Percentiles rank a stretch among this genome's conserved stretches.
Evolutionary conservation across 2,113 vertebrate species (phyloP).

Genomic region (Anguilla japonica): DNA sequence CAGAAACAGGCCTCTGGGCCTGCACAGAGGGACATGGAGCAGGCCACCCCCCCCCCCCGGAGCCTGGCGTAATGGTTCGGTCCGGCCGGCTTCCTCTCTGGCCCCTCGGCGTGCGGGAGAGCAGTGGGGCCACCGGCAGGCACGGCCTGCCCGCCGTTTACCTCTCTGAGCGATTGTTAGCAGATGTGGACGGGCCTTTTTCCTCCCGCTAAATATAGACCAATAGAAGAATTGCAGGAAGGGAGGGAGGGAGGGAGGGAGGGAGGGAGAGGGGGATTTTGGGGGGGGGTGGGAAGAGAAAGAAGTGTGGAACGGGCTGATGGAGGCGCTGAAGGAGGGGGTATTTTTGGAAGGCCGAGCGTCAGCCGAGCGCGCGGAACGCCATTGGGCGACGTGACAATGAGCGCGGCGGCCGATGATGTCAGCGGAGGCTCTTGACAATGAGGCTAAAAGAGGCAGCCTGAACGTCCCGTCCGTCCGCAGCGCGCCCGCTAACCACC

Average conservation of each 20-base stretch:
- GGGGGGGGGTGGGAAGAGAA: slow-evolving; percentile 18
- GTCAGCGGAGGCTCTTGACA: slow-evolving; percentile 4
- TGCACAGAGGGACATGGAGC: neutral
- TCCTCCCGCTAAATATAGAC: slow-evolving; percentile 34
- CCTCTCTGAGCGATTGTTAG: slow-evolving; percentile 23
- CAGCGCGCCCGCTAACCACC: neutral
- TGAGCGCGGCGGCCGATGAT: neutral
- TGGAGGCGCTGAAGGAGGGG: slow-evolving; percentile 37
- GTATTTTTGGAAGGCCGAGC: slow-evolving; percentile 55
- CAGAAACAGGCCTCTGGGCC: neutral
- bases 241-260: slow-evolving; percentile 19
- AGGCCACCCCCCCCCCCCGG: no score
- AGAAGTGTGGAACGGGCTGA: slow-evolving; percentile 54
- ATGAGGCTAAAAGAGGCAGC: slow-evolving; percentile 31
- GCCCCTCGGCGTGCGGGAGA: neutral
- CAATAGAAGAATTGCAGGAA: slow-evolving; percentile 35
- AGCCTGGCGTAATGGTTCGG: neutral
- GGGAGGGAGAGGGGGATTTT: slow-evolving; percentile 14
- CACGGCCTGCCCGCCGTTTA: slow-evolving; percentile 24
- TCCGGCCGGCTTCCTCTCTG: neutral
- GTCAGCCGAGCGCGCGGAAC: slow-evolving; percentile 48
- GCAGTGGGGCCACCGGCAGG: neutral
- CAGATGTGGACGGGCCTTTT: slow-evolving; percentile 33
- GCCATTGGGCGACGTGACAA: neutral
- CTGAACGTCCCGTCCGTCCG: neutral